Percentiles rank a stretch among this genome's conserved stretches.
phyloP scores from a whole-genome alignment of 1,140 invertebrate species.

The Drosophila sp. region DNA sequence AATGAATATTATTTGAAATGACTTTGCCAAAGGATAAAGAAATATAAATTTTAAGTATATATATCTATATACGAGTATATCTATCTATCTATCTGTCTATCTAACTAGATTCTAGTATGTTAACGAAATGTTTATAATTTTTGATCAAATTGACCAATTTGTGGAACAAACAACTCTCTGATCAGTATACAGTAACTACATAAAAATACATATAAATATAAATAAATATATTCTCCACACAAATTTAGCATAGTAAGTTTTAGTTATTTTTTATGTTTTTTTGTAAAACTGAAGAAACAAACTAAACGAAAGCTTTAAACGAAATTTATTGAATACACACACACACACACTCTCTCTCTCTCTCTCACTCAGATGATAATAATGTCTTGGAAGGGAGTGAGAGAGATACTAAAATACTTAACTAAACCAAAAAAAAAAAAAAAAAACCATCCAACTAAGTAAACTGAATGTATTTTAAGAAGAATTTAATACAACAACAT shows the following conservation, averaged over 20 bases:
- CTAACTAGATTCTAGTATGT: not conserved
- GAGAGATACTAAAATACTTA: not conserved
- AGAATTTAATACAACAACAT: constrained; percentile 29
- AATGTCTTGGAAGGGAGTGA: too few relatives aligned
- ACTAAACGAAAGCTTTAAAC: constrained; percentile 71
- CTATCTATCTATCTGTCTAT: not conserved
- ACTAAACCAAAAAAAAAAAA: constrained; percentile 17
- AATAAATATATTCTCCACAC: not conserved
- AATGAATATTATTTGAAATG: not conserved
- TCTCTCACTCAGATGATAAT: too few relatives aligned
- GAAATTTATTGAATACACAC: constrained; percentile 41
- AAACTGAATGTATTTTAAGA: constrained; percentile 62
- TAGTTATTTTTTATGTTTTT: not conserved
- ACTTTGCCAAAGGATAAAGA: not conserved
- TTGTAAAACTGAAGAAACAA: constrained; percentile 24
- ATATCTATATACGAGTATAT: not conserved
- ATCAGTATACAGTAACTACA: not conserved
- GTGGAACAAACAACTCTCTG: not conserved
- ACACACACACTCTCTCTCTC: too few relatives aligned
- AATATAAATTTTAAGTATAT: not conserved
- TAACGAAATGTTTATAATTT: not conserved
- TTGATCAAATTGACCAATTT: not conserved
- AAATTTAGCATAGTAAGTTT: not conserved
- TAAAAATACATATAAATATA: too few relatives aligned
- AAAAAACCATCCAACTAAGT: constrained; percentile 60